Conservation (phyloP, 2,888 invertebrate genomes). For the Phengaris arion region DNA sequence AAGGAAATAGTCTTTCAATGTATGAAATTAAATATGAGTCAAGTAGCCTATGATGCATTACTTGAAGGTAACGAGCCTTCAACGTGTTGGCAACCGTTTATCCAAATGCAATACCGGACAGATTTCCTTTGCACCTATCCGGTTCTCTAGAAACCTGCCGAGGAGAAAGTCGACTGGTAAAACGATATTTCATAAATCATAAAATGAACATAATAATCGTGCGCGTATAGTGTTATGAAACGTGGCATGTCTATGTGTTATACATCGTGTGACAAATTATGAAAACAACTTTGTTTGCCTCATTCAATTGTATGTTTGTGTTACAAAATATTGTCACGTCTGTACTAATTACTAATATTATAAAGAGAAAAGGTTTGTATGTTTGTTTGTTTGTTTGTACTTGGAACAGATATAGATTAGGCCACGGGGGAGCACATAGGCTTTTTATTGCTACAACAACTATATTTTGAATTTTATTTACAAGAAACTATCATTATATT, state of each 20-base stretch:
- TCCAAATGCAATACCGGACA: slow-evolving; percentile 24
- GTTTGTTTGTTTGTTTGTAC: too few relatives aligned
- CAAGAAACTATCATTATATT: neutral
- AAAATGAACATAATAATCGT: neutral
- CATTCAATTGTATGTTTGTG: slow-evolving; percentile 3
- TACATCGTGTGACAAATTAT: neutral
- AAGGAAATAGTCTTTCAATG: too few relatives aligned
- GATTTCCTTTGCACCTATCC: neutral
- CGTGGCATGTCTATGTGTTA: neutral
- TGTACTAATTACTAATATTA: too few relatives aligned
- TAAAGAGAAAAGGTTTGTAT: too few relatives aligned
- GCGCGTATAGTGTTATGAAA: neutral
- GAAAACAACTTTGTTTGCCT: neutral
- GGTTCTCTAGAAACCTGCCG: slow-evolving; percentile 11
- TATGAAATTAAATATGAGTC: too few relatives aligned
- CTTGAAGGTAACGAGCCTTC: neutral
- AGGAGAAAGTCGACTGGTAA: slow-evolving; percentile 12
- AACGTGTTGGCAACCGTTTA: neutral
- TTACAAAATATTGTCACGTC: neutral
- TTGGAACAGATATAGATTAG: too few relatives aligned
- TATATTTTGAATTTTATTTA: neutral
- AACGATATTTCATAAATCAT: neutral
- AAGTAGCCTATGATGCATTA: neutral
- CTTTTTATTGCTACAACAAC: too few relatives aligned
- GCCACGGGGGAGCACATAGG: too few relatives aligned